phyloP scores from a whole-genome alignment of 1,140 invertebrate genomes.

The Drosophila leontia region DNA sequence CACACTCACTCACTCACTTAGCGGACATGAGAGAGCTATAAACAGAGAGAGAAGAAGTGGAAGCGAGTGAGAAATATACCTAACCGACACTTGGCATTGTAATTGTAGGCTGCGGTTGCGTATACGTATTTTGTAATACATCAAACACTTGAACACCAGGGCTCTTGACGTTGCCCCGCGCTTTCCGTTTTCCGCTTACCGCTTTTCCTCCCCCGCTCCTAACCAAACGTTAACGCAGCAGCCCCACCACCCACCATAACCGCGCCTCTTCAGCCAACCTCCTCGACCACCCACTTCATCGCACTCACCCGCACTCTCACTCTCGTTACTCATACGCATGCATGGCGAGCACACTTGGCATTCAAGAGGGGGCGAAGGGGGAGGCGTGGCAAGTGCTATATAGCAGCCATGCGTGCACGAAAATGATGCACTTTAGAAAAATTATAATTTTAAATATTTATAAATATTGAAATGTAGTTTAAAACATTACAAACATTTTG shows the following conservation, averaged over 20 bases:
- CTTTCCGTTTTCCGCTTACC: neutral
- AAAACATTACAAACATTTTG: no score
- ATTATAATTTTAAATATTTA: neutral
- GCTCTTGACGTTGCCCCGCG: slow-evolving; percentile 52
- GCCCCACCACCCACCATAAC: slow-evolving; percentile 14
- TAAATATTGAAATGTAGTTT: no score
- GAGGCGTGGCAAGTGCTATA: slow-evolving; percentile 65
- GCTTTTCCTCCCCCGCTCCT: neutral
- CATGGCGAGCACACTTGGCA: slow-evolving; percentile 75
- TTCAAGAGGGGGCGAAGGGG: slow-evolving; percentile 33
- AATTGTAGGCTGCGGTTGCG: slow-evolving; percentile 70
- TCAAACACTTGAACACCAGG: slow-evolving; percentile 72
- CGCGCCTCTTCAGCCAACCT: slow-evolving; percentile 11
- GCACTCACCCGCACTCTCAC: slow-evolving; percentile 36
- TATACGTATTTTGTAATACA: slow-evolving; percentile 78
- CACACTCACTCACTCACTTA: slow-evolving; percentile 13
- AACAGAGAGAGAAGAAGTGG: neutral
- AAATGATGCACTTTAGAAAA: slow-evolving; percentile 5
- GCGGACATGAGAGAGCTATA: slow-evolving; percentile 9
- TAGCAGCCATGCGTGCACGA: slow-evolving; percentile 61
- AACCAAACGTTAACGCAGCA: neutral
- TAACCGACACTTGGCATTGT: slow-evolving; percentile 70
- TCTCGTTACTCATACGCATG: slow-evolving; percentile 78
- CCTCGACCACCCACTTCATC: slow-evolving; percentile 5
- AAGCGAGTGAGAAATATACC: slow-evolving; percentile 23